Conservation (phyloP, 2,797 vertebrate species). For the Mareca strepera region DNA sequence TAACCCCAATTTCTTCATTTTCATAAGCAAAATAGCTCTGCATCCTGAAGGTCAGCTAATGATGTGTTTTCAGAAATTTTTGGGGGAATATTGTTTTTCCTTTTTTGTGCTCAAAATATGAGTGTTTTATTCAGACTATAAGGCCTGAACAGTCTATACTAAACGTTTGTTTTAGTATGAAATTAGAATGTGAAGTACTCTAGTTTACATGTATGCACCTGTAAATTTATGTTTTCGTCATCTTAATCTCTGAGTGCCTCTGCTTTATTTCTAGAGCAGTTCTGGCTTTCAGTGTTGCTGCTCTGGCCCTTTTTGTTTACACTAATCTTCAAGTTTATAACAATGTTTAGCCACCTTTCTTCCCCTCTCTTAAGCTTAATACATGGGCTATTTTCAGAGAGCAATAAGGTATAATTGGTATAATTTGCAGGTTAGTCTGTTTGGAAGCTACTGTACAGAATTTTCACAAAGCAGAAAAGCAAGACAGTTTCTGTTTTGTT, state of each 20-base stretch:
- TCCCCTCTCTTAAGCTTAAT: background rate
- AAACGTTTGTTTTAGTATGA: background rate
- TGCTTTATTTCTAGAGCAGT: background rate
- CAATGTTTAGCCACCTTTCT: background rate
- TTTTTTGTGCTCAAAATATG: background rate
- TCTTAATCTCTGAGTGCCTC: background rate
- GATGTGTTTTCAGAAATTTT: background rate
- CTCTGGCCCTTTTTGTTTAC: background rate
- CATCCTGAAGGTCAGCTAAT: background rate
- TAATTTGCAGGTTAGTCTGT: background rate
- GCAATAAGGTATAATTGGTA: background rate
- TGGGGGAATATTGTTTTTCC: background rate
- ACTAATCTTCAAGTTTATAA: background rate
- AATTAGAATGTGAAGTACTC: background rate
- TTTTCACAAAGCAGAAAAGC: background rate
- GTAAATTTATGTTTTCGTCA: background rate
- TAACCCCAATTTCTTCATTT: background rate
- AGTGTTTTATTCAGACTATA: background rate
- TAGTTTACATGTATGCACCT: background rate
- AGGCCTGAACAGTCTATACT: background rate
- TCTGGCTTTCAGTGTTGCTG: background rate
- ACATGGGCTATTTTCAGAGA: background rate
- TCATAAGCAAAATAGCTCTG: background rate
- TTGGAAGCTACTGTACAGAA: background rate
- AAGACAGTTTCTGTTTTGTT: background rate